Percentiles rank a stretch among this genome's conserved stretches.
Conservation (phyloP, 2,113 vertebrate genomes). For the Peromyscus leucopus region DNA sequence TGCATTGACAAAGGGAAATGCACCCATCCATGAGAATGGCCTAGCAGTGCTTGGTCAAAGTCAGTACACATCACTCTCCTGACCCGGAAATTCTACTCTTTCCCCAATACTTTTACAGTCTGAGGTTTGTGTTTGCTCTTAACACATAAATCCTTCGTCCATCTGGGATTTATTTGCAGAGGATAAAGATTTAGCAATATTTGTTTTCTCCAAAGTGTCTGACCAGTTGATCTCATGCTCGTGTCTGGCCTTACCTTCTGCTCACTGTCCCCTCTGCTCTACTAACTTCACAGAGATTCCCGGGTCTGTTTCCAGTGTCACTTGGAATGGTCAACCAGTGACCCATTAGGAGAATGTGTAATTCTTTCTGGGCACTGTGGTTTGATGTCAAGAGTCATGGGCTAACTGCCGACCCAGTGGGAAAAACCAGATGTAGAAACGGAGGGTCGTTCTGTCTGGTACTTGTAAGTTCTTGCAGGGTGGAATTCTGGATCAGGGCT, state of each 20-base stretch:
- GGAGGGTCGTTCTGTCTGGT: neutral
- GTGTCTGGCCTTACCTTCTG: neutral
- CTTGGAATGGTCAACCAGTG: neutral
- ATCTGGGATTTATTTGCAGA: slow-evolving; percentile 60
- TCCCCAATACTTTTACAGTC: neutral
- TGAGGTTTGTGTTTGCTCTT: slow-evolving; percentile 55
- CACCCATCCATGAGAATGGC: neutral
- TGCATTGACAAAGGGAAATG: neutral
- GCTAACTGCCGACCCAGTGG: neutral
- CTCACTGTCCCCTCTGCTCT: neutral
- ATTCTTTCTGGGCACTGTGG: neutral
- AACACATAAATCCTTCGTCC: slow-evolving; percentile 56
- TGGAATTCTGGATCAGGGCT: neutral
- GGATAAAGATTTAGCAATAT: slow-evolving; percentile 63
- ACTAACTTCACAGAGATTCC: slow-evolving; percentile 2
- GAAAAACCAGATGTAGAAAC: neutral
- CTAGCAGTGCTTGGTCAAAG: neutral
- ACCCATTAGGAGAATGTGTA: slow-evolving; percentile 42
- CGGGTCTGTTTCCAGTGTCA: neutral
- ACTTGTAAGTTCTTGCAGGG: neutral
- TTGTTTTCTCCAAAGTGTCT: slow-evolving; percentile 60
- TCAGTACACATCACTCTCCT: neutral
- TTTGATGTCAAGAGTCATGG: slow-evolving; percentile 65
- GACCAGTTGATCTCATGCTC: slow-evolving; percentile 16
- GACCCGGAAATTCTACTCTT: slow-evolving; percentile 41